Base-by-base conservation (phyloP, 2,113 vertebrate species). In the Dicrurus megarhynchus region DNA sequence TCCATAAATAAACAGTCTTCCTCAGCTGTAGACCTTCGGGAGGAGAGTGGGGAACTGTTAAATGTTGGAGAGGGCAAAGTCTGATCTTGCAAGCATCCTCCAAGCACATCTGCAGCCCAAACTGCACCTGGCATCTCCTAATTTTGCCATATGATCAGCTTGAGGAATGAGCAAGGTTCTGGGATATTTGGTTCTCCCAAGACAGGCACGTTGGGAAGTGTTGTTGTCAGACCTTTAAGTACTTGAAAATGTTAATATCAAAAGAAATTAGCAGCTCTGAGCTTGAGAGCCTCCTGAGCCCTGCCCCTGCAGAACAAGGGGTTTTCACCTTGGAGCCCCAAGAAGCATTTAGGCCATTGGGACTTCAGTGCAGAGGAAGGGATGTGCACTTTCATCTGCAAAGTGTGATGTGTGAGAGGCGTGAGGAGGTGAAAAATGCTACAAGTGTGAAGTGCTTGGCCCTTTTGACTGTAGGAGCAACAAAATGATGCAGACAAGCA, bases 71-170 rank as follows among this genome's bases (percentile, higher is more conserved):
- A 4, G 10, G 9, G 9, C 24, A 55, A 64, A 76, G 30, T 28
- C 7, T 53, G 4, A n/a, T 20, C 42, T 56, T 71, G 8, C 9
- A 52, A 56, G 11, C 0, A 0, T 47, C 39, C 32, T 60, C 0
- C 0, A 59, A 55, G 30, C 10, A 33, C 7, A 7, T 32, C 35
- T 94, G 27, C 20, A 75, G 30, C 47, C 35, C 47, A 30, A 1
- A 39, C 9, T 16, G 42, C 10, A 47, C n/a, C 37, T 46, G 23
- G 39, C 6, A 42, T 2, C 50, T 90, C 30, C 53, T 21, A 19
- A 14, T 33, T 65, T 16, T 67, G 39, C 42, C 3, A 0, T 20
- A 7, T 3, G n/a, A 49, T 32, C 71, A 94, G 16, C 26, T 15
- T 32, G 26, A 87, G 32, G 52, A 84, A 55, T 16, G 42, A 82